These are phyloP conservation scores for Halichoeres trimaculatus DNA, from an alignment of 2,113 vertebrate genomes.

Conservation along the genomic window DNA sequence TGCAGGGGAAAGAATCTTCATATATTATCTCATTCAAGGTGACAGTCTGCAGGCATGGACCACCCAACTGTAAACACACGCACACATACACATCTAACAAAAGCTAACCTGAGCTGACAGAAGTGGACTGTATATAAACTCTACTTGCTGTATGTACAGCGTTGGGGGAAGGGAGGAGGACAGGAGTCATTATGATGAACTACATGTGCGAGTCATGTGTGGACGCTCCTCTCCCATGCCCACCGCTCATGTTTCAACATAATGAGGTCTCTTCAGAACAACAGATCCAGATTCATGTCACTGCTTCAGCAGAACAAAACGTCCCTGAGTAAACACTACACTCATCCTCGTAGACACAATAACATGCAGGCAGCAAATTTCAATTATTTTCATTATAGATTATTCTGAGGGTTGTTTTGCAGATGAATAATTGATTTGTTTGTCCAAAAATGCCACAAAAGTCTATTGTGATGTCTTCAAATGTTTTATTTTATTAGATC, in stretches of 20 bases:
- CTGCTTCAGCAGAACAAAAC: constrained; percentile 40
- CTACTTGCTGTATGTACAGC: constrained; percentile 12
- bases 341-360: constrained; percentile 4
- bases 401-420: neutral
- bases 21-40: constrained; percentile 44
- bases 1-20: constrained; percentile 36
- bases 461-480: neutral
- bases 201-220: constrained; percentile 38
- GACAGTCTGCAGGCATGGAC: constrained; percentile 46
- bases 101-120: constrained; percentile 49
- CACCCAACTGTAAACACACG: constrained; percentile 34
- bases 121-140: constrained; percentile 36
- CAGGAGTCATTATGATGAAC: constrained; percentile 15
- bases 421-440: neutral
- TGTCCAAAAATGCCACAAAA: no score
- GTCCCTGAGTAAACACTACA: constrained; percentile 21
- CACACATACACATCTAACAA: constrained; percentile 17
- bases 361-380: neutral
- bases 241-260: constrained; percentile 48
- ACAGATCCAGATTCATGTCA: constrained; percentile 36
- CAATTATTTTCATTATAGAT: neutral
- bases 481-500: neutral
- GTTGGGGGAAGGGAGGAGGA: neutral
- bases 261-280: constrained; percentile 52
- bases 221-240: constrained; percentile 8